These are phyloP conservation scores for Cheilosia vernalis DNA, from an alignment of 2,888 invertebrate genomes.

Conservation along the genomic window DNA sequence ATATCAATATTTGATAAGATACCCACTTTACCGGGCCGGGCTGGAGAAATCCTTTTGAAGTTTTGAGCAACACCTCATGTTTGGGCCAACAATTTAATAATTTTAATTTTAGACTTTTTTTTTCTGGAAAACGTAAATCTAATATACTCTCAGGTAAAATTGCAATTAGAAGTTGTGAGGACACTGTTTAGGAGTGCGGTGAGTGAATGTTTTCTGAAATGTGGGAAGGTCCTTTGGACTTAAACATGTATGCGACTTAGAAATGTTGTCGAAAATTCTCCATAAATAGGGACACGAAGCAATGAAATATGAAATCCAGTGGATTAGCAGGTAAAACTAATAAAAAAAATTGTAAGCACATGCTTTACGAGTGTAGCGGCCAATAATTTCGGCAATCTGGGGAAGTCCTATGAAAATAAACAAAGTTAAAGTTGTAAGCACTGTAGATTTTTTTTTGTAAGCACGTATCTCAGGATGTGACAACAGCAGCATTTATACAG, in stretches of 20 bases:
- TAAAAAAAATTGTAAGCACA: background rate
- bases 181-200: background rate
- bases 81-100: too few species aligned
- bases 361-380: background rate
- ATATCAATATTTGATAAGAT: conserved; percentile 31
- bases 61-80: background rate
- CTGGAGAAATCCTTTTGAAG: background rate
- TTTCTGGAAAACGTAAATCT: too few species aligned
- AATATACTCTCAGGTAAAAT: background rate
- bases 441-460: too few species aligned
- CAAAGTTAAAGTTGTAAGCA: background rate
- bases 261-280: too few species aligned
- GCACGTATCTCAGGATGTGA: too few species aligned
- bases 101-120: too few species aligned
- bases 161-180: background rate
- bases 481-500: too few species aligned
- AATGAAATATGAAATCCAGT: too few species aligned
- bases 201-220: background rate
- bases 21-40: background rate
- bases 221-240: background rate
- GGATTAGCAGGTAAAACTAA: background rate
- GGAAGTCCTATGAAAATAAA: background rate
- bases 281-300: too few species aligned
- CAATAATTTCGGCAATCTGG: background rate
- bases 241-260: too few species aligned